Evolutionary conservation across 2,888 invertebrate genomes (phyloP), one percentile per base, ranked within the genome.

Genomic region (Eupithecia inturbata): DNA sequence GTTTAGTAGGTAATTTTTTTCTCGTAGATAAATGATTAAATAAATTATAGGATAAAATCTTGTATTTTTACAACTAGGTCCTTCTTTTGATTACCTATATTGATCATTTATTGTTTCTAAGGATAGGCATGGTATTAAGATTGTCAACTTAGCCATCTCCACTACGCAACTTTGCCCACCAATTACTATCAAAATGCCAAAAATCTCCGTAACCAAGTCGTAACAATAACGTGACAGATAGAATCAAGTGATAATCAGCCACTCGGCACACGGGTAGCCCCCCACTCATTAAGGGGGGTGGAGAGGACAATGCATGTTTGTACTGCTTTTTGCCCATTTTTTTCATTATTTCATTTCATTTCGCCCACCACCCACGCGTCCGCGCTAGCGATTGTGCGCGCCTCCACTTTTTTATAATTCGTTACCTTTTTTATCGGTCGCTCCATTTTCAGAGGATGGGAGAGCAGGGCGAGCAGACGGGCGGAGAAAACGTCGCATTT

Each of bases 281-380:
- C 39, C 87, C 88, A 68, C 93, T 93, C 93, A 93, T 93, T 93
- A 93, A 90, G 90, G 91, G 90, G 84, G 90, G 89, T 78, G 87
- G 70, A 81, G 87, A 89, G 93, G 93, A 94, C 94, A 94, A 94
- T 94, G 94, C 94, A 94, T 94, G 94, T 94, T 94, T 94, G 94
- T 93, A 89, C 92, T 94, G 92, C 92, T 94, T 94, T 94, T 94
- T 94, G 93, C 89, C 92, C 94, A 94, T 94, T 94, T 94, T 94
- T 94, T 94, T 93, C 94, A 94, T 94, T 94, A 94, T 94, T 94
- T 94, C 94, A 94, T 94, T 94, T 94, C 94, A 94, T 94, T 94
- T 93, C 94, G 88, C 93, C 93, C 93, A 88, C 94, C 94, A 86
- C 86, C 92, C 91, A 90, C 93, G 92, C 93, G 92, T 93, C 92